A percentile compares a stretch with the other conserved stretches of the same genome.
phyloP scores from a whole-genome alignment of 2,113 vertebrate species.

The Naja naja region DNA sequence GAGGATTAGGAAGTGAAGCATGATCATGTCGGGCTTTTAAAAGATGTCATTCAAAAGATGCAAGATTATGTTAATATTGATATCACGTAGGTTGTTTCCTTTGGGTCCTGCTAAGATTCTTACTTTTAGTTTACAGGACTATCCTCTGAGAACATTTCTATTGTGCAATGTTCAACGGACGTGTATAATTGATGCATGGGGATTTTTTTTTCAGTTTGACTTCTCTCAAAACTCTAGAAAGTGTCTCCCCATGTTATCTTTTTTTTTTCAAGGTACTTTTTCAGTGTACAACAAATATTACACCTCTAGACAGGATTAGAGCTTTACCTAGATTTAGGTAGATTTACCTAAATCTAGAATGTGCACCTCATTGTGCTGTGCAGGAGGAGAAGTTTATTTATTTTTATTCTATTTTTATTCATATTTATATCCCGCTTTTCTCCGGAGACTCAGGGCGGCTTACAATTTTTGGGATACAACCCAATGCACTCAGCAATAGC shows the following conservation, averaged over 20 bases:
- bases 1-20: neutral
- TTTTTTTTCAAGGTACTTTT: neutral
- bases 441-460: no score
- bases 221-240: neutral
- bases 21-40: neutral
- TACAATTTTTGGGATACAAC: no score
- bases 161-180: neutral
- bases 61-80: neutral
- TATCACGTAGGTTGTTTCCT: neutral
- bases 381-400: constrained; percentile 25
- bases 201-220: neutral
- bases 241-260: neutral
- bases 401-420: no score
- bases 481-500: no score
- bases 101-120: neutral
- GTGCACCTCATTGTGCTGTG: neutral
- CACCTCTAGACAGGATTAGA: neutral
- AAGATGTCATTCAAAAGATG: neutral
- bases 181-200: neutral
- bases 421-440: no score
- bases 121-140: neutral
- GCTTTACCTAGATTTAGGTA: neutral
- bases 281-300: neutral
- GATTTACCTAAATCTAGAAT: neutral
- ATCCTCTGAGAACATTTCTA: neutral